Conservation (phyloP, 2,113 vertebrate genomes). For the Micromys minutus region DNA sequence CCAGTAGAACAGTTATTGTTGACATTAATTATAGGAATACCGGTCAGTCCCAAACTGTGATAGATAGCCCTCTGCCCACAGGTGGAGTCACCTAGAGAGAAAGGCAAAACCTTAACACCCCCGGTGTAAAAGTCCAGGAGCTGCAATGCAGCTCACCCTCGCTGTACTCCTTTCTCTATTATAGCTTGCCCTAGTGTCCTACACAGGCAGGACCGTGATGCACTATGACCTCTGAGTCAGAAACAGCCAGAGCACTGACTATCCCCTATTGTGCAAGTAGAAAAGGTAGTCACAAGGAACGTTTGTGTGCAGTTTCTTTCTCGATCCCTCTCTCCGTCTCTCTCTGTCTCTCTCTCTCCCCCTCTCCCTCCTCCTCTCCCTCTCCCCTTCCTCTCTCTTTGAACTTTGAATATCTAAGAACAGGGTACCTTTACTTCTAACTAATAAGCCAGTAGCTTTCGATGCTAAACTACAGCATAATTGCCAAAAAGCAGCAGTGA, state of each 20-base stretch:
- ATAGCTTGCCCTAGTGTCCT: neutral
- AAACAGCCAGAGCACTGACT: neutral
- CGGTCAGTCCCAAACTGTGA: conserved; percentile 94
- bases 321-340: too few relatives aligned
- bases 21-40: conserved; percentile 97
- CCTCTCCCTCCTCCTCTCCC: too few relatives aligned
- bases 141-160: neutral
- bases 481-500: neutral
- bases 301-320: neutral
- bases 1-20: conserved; percentile 99
- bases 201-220: neutral
- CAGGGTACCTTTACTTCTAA: neutral
- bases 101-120: neutral
- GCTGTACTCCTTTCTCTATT: neutral
- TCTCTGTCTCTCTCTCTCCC: too few relatives aligned
- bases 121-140: neutral
- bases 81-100: conserved; percentile 91
- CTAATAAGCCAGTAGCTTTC: neutral
- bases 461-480: neutral
- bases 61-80: conserved; percentile 96
- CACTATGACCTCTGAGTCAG: neutral
- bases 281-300: conserved; percentile 21
- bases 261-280: conserved; percentile 10
- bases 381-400: too few relatives aligned
- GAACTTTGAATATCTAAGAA: neutral